Conservation (phyloP, 2,113 vertebrate genomes). For the Corvus hawaiiensis region DNA sequence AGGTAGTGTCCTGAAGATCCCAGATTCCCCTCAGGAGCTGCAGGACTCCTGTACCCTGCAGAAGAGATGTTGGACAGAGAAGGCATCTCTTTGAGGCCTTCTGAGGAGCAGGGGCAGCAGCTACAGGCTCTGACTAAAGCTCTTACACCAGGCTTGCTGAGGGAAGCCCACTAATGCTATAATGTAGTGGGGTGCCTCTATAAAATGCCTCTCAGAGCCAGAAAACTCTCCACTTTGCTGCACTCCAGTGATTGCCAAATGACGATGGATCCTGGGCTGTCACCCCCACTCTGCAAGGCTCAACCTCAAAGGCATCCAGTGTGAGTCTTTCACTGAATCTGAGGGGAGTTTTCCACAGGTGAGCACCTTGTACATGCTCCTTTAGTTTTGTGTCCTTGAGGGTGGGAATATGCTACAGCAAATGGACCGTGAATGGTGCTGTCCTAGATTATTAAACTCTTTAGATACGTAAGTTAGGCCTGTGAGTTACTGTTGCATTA, state of each 20-base stretch:
- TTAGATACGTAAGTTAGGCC: background rate
- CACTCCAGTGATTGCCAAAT: accelerated
- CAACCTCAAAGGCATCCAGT: background rate
- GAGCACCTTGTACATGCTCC: background rate
- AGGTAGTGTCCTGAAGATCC: background rate
- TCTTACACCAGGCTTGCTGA: background rate
- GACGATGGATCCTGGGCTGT: accelerated
- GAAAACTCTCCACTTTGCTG: background rate
- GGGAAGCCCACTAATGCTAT: background rate
- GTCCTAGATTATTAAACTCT: background rate
- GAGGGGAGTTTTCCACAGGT: background rate
- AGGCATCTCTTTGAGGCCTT: background rate
- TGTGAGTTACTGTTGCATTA: background rate
- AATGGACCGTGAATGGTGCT: background rate
- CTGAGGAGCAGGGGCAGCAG: background rate
- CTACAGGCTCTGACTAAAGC: background rate
- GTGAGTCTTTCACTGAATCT: background rate
- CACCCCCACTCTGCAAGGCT: accelerated
- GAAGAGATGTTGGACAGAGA: background rate
- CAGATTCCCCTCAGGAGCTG: background rate
- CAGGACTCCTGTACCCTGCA: background rate
- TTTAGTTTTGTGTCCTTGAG: background rate
- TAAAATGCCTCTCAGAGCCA: background rate
- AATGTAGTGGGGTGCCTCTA: background rate
- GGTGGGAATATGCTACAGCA: background rate